phyloP scores from a whole-genome alignment of 2,797 vertebrate genomes.

The Gephyroberyx darwinii region DNA sequence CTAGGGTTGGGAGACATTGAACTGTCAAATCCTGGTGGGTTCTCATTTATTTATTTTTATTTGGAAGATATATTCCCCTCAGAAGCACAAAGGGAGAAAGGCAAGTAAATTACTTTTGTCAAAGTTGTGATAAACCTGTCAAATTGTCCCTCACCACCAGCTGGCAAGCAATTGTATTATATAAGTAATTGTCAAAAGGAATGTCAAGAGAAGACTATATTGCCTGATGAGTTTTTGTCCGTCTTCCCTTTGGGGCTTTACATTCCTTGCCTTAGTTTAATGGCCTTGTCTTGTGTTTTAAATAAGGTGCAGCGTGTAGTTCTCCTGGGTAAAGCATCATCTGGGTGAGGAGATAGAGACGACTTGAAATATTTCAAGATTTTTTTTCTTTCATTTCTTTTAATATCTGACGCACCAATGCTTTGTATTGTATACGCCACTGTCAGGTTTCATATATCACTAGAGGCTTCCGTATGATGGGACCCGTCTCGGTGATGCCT shows the following conservation, averaged over 20 bases:
- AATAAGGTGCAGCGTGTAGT: constrained; percentile 24
- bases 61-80: constrained; percentile 75
- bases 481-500: background rate
- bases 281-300: constrained; percentile 46
- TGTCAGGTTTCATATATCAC: background rate
- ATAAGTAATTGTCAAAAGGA: constrained; percentile 77
- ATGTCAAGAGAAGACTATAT: constrained; percentile 65
- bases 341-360: background rate
- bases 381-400: background rate
- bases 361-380: background rate
- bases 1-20: constrained; percentile 60
- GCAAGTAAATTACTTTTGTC: constrained; percentile 80
- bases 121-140: constrained; percentile 81
- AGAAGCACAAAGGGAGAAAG: constrained; percentile 68
- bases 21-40: constrained; percentile 65
- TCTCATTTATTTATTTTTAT: constrained; percentile 75
- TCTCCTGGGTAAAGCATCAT: constrained; percentile 20
- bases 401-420: background rate
- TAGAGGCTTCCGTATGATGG: constrained; percentile 4
- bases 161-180: constrained; percentile 75
- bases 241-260: constrained; percentile 51
- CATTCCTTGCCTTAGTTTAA: constrained; percentile 48
- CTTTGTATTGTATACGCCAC: background rate
- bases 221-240: constrained; percentile 54
- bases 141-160: constrained; percentile 71